These are phyloP conservation scores for Tragulus kanchil DNA, from an alignment of 2,113 vertebrate species.

Conservation along the genomic window DNA sequence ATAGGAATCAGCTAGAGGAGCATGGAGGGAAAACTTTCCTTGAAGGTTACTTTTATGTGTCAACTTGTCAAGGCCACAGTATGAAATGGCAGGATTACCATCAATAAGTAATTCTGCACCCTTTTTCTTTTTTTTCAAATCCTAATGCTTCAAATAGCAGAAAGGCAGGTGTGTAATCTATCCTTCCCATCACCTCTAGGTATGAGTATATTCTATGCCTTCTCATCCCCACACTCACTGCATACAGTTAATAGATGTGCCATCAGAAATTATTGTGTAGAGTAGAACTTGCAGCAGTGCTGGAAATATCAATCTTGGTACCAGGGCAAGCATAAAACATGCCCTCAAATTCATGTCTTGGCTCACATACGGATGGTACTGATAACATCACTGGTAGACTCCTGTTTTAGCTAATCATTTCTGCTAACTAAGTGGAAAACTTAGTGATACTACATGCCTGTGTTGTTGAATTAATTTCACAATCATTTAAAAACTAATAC, in stretches of 20 bases:
- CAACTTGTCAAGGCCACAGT: too few relatives aligned
- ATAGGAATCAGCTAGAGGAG: background rate
- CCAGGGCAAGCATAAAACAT: conserved; percentile 9
- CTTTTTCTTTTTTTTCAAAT: background rate
- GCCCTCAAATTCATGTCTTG: conserved; percentile 39
- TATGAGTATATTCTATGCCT: background rate
- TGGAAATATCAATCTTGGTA: conserved; percentile 9
- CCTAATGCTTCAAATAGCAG: background rate
- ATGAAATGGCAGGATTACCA: too few relatives aligned
- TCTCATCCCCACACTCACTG: background rate
- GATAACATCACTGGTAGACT: conserved; percentile 58
- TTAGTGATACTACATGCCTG: background rate
- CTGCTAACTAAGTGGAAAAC: conserved; percentile 50
- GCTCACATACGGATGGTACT: conserved; percentile 10
- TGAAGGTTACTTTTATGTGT: background rate
- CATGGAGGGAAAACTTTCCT: background rate
- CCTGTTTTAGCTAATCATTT: conserved; percentile 61
- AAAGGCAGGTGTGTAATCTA: background rate
- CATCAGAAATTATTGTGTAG: background rate
- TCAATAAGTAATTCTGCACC: background rate
- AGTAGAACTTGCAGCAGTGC: background rate
- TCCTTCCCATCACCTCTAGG: background rate
- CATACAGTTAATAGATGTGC: background rate
- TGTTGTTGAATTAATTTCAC: conserved; percentile 11
- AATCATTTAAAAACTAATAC: conserved; percentile 14